phyloP scores from a whole-genome alignment of 2,113 vertebrate genomes.

The Callospermophilus lateralis region DNA sequence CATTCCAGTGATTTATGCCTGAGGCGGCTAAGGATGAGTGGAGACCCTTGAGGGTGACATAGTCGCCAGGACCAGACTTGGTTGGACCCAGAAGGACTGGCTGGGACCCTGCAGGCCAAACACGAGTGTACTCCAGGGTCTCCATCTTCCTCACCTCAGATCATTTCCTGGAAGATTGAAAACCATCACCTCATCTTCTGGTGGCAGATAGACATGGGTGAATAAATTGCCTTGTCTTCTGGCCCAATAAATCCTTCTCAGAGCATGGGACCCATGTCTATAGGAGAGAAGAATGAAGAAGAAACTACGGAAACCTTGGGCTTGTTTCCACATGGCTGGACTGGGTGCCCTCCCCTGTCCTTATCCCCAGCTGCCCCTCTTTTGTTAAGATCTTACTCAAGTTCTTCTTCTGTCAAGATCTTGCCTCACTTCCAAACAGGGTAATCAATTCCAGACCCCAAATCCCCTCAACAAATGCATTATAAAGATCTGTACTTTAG shows the following conservation, averaged over 20 bases:
- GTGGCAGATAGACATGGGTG: neutral
- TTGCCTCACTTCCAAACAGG: neutral
- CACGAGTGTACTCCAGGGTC: neutral
- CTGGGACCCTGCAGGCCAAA: neutral
- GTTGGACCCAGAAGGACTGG: neutral
- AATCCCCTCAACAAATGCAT: neutral
- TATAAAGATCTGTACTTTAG: neutral
- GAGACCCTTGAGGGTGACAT: neutral
- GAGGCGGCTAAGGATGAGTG: neutral
- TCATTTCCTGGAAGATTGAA: neutral
- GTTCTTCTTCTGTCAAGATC: neutral
- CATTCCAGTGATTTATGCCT: neutral
- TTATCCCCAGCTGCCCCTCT: too few species aligned
- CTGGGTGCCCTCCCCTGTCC: neutral
- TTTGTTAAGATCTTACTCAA: neutral
- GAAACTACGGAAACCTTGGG: neutral
- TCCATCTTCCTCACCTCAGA: neutral
- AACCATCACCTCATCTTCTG: neutral
- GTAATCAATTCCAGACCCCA: neutral
- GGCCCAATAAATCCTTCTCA: neutral
- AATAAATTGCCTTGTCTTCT: neutral
- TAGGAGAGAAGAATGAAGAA: neutral
- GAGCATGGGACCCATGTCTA: neutral
- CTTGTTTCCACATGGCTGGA: neutral
- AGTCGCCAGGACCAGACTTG: neutral